A percentile compares a stretch with the other conserved stretches of the same genome.
These are phyloP conservation scores for Melinaea menophilus DNA, from an alignment of 2,888 invertebrate genomes.

Conservation along the genomic window DNA sequence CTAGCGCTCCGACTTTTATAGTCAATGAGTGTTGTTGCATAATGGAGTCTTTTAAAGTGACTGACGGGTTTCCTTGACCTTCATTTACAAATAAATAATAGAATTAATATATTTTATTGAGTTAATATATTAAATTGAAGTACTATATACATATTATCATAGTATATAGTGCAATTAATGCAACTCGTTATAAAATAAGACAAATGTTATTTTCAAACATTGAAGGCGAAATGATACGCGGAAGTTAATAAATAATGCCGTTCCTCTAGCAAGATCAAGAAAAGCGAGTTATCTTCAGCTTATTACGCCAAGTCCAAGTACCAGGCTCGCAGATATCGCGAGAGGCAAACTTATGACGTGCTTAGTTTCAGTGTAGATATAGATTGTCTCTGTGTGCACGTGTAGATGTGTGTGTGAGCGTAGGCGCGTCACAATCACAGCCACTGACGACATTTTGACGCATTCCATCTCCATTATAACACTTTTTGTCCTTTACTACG, in stretches of 20 bases:
- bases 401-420: slow-evolving; percentile 54
- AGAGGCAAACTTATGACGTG: slow-evolving; percentile 67
- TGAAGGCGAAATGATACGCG: slow-evolving; percentile 45
- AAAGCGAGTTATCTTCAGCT: slow-evolving; percentile 75
- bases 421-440: slow-evolving; percentile 59
- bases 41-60: slow-evolving; percentile 16
- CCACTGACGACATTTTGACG: slow-evolving; percentile 48
- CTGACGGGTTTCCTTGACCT: slow-evolving; percentile 25
- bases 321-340: slow-evolving; percentile 65
- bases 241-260: slow-evolving; percentile 56
- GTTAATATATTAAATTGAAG: not conserved
- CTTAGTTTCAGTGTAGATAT: slow-evolving; percentile 49
- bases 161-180: not conserved
- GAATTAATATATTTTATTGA: not conserved
- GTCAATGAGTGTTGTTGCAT: slow-evolving; percentile 19
- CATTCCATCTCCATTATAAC: slow-evolving; percentile 37
- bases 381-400: slow-evolving; percentile 41
- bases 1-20: slow-evolving; percentile 16
- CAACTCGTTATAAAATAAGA: not conserved
- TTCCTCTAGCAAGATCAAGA: slow-evolving; percentile 65
- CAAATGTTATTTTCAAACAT: slow-evolving; percentile 17
- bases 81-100: slow-evolving; percentile 6
- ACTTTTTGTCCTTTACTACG: slow-evolving; percentile 28
- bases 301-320: slow-evolving; percentile 73
- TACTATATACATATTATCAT: not conserved